Evolutionary conservation across 2,797 vertebrate species (phyloP).

Genomic region (Notoglanidium macrostoma): DNA sequence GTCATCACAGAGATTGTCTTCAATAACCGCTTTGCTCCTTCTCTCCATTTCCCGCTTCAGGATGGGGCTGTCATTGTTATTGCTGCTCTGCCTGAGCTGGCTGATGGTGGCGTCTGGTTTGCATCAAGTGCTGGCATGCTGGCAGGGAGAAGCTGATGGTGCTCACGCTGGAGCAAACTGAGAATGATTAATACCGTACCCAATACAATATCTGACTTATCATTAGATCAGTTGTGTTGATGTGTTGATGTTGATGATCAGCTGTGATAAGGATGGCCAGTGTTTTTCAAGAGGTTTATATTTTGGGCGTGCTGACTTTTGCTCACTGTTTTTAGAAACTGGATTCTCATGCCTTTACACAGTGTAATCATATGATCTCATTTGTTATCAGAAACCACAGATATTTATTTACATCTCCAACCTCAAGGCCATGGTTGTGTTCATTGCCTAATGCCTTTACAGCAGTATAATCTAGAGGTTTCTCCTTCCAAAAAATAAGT

Average conservation of each 20-base stretch:
- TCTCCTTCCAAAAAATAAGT: conserved; percentile 19
- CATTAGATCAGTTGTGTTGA: conserved; percentile 24
- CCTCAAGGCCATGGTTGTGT: conserved; percentile 9
- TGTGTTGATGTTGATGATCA: no score
- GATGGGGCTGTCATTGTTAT: conserved; percentile 43
- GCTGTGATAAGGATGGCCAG: conserved; percentile 16
- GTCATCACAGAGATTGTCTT: conserved; percentile 15
- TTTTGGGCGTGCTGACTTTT: conserved; percentile 4
- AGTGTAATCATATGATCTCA: conserved; percentile 39
- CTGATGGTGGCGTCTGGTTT: conserved; percentile 42
- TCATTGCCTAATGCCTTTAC: conserved; percentile 24
- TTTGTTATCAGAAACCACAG: conserved; percentile 37
- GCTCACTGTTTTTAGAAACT: conserved; percentile 9
- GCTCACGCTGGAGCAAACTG: conserved; percentile 18
- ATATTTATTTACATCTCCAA: conserved; percentile 36
- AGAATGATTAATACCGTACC: conserved; percentile 25
- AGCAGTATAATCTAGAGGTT: conserved; percentile 4
- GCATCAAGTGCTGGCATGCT: conserved; percentile 29
- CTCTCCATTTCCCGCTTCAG: conserved; percentile 2
- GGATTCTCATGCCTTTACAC: not conserved
- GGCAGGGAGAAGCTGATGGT: conserved; percentile 40
- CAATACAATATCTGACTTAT: conserved; percentile 14
- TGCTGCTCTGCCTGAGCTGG: conserved; percentile 35
- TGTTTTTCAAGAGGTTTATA: conserved; percentile 14
- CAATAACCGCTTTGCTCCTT: not conserved